These are phyloP conservation scores for Drosophila pachea DNA, from an alignment of 1,140 invertebrate genomes.

Conservation along the genomic window DNA sequence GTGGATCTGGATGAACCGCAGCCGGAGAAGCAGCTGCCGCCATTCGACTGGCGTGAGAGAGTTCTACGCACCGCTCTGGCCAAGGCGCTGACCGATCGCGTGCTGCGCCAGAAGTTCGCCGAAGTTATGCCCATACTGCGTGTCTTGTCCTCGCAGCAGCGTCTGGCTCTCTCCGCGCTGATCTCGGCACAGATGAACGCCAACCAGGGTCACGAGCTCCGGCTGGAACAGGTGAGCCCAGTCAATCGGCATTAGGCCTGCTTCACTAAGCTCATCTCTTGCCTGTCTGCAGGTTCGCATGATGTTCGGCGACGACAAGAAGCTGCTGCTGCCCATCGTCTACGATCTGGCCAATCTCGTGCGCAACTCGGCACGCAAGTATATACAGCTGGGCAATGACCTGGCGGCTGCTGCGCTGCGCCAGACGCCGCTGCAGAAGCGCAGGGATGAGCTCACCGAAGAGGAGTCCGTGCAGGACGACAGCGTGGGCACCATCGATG, in stretches of 20 bases:
- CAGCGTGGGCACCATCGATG: conserved; percentile 56
- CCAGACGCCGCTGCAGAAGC: conserved; percentile 30
- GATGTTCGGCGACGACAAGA: conserved; percentile 81
- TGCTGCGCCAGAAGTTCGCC: conserved; percentile 79
- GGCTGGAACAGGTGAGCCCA: conserved; percentile 80
- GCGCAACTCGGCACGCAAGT: conserved; percentile 78
- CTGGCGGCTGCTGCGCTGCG: conserved; percentile 69
- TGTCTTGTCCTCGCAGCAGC: conserved; percentile 82
- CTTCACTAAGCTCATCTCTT: background rate
- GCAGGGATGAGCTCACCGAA: conserved; percentile 46
- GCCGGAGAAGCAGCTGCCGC: conserved; percentile 55
- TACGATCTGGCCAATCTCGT: conserved; percentile 84
- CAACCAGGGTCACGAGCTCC: conserved; percentile 79
- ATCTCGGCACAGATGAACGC: conserved; percentile 82
- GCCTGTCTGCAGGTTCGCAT: conserved; percentile 79
- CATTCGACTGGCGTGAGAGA: conserved; percentile 77
- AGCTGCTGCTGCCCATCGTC: conserved; percentile 83
- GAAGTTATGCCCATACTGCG: conserved; percentile 84
- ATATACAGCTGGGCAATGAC: conserved; percentile 75
- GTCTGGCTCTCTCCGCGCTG: conserved; percentile 82
- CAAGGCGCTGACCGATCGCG: conserved; percentile 65
- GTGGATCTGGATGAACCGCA: conserved; percentile 66
- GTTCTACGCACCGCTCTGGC: conserved; percentile 74
- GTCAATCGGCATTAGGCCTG: background rate
- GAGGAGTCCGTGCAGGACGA: conserved; percentile 53